Evolutionary conservation across 2,113 vertebrate genomes (phyloP).

Genomic region (Orycteropus afer): DNA sequence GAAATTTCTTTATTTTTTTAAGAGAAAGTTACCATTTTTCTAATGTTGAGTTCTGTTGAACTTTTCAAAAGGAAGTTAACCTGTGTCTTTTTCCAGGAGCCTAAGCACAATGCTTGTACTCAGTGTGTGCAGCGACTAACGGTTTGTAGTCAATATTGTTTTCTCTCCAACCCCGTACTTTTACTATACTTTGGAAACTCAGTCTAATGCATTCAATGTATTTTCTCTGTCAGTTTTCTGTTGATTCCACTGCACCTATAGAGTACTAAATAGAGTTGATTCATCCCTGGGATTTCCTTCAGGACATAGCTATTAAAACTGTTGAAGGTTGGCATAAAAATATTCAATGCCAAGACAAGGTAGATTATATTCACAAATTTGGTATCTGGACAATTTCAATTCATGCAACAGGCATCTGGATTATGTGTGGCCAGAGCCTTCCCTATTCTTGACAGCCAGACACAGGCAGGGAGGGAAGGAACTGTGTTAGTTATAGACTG

Average conservation of each 20-base stretch:
- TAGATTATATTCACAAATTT: conserved; percentile 57
- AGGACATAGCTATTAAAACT: not conserved
- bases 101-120: not conserved
- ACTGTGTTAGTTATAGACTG: conserved; percentile 50
- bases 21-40: too few relatives aligned
- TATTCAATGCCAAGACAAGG: not conserved
- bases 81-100: not conserved
- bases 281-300: not conserved
- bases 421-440: conserved; percentile 46
- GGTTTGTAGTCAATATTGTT: not conserved
- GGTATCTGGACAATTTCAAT: conserved; percentile 74
- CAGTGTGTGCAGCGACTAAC: not conserved
- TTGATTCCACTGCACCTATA: not conserved
- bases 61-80: not conserved
- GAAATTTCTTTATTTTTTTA: not conserved
- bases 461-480: conserved; percentile 58
- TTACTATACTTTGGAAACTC: not conserved
- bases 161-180: not conserved
- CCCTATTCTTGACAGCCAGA: conserved; percentile 30
- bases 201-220: not conserved
- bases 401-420: conserved; percentile 71
- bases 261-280: not conserved
- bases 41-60: not conserved
- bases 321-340: not conserved
- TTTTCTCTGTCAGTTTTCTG: not conserved